Evolutionary conservation across 1,140 invertebrate genomes (phyloP).

Genomic region (Listronotus bonariensis): DNA sequence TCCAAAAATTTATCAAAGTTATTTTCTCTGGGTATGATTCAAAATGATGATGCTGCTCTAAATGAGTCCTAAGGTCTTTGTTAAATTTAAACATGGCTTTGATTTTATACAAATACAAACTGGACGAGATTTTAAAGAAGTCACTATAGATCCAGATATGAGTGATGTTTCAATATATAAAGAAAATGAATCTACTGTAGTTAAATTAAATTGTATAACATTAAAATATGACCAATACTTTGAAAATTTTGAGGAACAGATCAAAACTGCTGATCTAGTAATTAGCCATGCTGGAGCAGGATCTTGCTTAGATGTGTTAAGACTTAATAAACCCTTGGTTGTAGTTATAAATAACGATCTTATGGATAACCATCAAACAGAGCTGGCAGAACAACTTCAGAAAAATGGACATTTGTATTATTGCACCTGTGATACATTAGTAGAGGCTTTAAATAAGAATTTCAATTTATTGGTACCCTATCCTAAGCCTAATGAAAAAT

Average conservation of each 20-base stretch:
- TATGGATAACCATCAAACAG: conserved; percentile 95
- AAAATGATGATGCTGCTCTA: too few relatives aligned
- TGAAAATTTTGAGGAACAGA: conserved; percentile 70
- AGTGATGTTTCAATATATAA: conserved; percentile 1
- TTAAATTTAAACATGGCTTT: conserved; percentile 71
- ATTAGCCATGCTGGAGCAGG: conserved; percentile 96
- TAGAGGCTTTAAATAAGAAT: conserved; percentile 63
- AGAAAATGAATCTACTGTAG: conserved; percentile 2
- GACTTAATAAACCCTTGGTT: conserved; percentile 78
- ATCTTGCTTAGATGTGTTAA: conserved; percentile 85
- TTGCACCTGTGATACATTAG: conserved; percentile 69
- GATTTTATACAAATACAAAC: conserved; percentile 76
- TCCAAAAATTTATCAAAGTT: too few relatives aligned
- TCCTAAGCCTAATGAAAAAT: conserved; percentile 58
- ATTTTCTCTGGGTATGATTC: too few relatives aligned
- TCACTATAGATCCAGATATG: conserved; percentile 15
- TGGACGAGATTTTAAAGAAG: conserved; percentile 64
- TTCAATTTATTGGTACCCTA: conserved; percentile 64
- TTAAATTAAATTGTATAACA: conserved; percentile 47
- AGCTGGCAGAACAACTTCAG: conserved; percentile 83
- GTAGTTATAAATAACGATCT: conserved; percentile 91
- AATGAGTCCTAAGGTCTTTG: too few relatives aligned
- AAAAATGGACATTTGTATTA: conserved; percentile 75
- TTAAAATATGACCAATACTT: conserved; percentile 68
- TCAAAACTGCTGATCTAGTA: conserved; percentile 76